Evolutionary conservation across 2,113 vertebrate species (phyloP).

Genomic region (Meles meles): DNA sequence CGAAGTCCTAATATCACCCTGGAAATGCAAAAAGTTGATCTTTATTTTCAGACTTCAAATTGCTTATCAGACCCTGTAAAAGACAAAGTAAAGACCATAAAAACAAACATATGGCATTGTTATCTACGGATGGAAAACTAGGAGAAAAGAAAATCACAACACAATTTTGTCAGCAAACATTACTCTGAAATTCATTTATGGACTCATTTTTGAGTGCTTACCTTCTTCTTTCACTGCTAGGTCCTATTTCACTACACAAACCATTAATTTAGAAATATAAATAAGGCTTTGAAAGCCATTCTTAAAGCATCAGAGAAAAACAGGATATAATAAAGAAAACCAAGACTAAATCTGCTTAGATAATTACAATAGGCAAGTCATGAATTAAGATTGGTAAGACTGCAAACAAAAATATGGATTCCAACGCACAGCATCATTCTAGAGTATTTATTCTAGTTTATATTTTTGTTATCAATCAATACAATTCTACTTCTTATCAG

Average conservation of each 20-base stretch:
- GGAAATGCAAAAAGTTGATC: conserved; percentile 72
- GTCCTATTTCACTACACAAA: conserved; percentile 65
- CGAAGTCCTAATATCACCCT: conserved; percentile 71
- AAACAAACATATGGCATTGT: conserved; percentile 61
- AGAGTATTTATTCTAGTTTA: not conserved
- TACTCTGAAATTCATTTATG: conserved; percentile 71
- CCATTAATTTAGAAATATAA: conserved; percentile 78
- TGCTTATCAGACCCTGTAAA: conserved; percentile 70
- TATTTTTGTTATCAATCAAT: not conserved
- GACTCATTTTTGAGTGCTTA: conserved; percentile 74
- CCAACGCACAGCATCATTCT: not conserved
- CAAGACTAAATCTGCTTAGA: conserved; percentile 47
- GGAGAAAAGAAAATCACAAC: conserved; percentile 69
- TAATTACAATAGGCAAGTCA: conserved; percentile 61
- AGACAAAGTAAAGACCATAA: conserved; percentile 75
- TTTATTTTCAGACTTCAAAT: conserved; percentile 72
- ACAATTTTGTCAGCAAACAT: conserved; percentile 81
- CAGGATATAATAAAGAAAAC: conserved; percentile 51
- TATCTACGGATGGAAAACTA: conserved; percentile 61
- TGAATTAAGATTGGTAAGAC: conserved; percentile 20
- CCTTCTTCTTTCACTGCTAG: conserved; percentile 53
- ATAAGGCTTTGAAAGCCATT: conserved; percentile 67
- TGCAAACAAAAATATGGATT: conserved; percentile 33
- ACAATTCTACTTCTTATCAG: not conserved
- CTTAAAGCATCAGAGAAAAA: conserved; percentile 54